A percentile compares a stretch with the other conserved stretches of the same genome.
Evolutionary conservation across 2,113 vertebrate species (phyloP).

Genomic region (Lagopus muta): DNA sequence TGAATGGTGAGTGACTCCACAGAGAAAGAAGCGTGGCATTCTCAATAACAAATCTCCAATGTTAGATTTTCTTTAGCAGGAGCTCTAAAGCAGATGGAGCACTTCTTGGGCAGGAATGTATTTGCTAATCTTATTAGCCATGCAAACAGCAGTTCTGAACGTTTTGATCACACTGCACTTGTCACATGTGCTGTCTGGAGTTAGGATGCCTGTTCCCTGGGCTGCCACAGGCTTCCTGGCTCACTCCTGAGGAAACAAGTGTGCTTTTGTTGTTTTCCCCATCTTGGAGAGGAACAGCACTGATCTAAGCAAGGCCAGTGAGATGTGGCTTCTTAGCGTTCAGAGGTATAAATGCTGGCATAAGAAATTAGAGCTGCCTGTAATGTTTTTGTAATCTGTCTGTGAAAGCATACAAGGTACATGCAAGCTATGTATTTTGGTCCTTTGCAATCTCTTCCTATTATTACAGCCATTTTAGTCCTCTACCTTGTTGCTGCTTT

Average conservation of each 20-base stretch:
- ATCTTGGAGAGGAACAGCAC: constrained; percentile 6
- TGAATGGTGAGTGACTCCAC: background rate
- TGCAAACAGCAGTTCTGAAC: background rate
- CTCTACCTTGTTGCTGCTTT: constrained; percentile 1
- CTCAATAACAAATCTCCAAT: background rate
- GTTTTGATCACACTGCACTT: background rate
- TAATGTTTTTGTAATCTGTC: background rate
- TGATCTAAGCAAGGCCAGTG: background rate
- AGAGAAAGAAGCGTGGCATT: background rate
- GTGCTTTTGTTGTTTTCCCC: constrained; percentile 50
- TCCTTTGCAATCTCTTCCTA: background rate
- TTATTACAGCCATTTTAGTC: background rate
- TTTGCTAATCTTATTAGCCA: constrained; percentile 14
- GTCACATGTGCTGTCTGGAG: constrained; percentile 12
- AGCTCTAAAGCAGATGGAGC: background rate
- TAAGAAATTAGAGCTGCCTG: background rate
- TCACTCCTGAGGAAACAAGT: constrained; percentile 57
- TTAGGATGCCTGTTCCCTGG: background rate
- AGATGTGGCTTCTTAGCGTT: background rate
- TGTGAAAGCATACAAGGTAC: background rate
- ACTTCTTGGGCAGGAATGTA: background rate
- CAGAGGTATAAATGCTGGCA: background rate
- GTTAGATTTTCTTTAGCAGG: background rate
- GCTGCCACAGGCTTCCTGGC: constrained; percentile 49
- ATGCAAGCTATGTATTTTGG: background rate